Base-by-base conservation (phyloP, 2,888 invertebrate genomes). In the Neocrepidodera transversa region DNA sequence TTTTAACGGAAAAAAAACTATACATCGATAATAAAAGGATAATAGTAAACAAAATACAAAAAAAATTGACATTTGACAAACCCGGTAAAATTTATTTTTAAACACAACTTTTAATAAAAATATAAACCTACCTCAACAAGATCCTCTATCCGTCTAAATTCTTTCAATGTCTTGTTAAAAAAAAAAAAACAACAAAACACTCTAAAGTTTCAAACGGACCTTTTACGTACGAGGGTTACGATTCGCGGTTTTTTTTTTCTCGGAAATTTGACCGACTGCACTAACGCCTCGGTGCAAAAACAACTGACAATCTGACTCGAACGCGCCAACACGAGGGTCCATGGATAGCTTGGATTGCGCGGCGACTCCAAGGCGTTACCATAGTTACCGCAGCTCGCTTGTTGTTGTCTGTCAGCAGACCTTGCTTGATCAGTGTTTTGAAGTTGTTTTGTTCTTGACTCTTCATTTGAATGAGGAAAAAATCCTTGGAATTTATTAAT, bases 241-340 rank as follows among this genome's bases (percentile, higher is more conserved):
- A 58, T 53, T 54, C 51, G 58, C 50, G 32, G 13, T 16, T 52
- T 32, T 43, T 32, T 45, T 18, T 53, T 58, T 42, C 58, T 65
- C 45, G 55, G 40, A 53, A 67, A 67, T 72, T 72, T 68, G 69
- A 71, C 74, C 75, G 75, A 75, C 75, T 75, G 75, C 75, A 68
- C 71, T 58, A 55, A 6, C 50, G 75, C 75, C 75, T 75, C 74
- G 74, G 75, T 70, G 66, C 72, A 73, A 74, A 75, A 71, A 71
- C 71, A 70, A 74, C 74, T 74, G 69, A 70, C 58, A 50, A 59
- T 51, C 47, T 18, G 20, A 23, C 5, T 20, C 2, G 42, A 42
- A 23, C 42, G 42, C 42, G 42, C 42, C 42, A 23, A 17, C 42
- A 23, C 23, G 42, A 35, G 13, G 3, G n/a, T 8, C 28, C 28